Percentiles rank a stretch among this genome's conserved stretches.
Conservation (phyloP, 1,140 invertebrate species). For the Carcinoscorpius rotundicauda region DNA sequence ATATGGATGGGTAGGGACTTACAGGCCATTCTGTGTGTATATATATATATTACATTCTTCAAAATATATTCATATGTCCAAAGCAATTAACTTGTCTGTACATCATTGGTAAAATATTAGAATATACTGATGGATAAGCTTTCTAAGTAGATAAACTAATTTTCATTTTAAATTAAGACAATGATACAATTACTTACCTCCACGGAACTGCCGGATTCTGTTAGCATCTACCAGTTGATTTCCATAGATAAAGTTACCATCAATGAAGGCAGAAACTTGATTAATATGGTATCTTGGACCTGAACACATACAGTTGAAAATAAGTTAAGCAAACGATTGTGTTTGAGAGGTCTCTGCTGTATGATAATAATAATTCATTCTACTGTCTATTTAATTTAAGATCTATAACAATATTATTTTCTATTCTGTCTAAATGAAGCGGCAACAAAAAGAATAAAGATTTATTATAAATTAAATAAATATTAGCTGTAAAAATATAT, state of each 20-base stretch:
- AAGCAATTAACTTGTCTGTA: too few relatives aligned
- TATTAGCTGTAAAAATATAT: too few relatives aligned
- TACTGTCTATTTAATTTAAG: too few relatives aligned
- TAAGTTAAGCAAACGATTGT: too few relatives aligned
- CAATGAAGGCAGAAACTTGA: slow-evolving; percentile 38
- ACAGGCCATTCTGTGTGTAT: background rate
- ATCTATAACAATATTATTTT: too few relatives aligned
- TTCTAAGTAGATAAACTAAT: background rate
- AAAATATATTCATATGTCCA: background rate
- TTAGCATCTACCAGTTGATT: slow-evolving; percentile 35
- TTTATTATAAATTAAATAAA: too few relatives aligned
- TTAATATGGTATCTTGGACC: slow-evolving; percentile 40
- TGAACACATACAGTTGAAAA: slow-evolving; percentile 15
- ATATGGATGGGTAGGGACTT: too few relatives aligned
- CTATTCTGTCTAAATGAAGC: too few relatives aligned
- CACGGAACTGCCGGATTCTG: slow-evolving; percentile 34
- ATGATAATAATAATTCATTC: too few relatives aligned
- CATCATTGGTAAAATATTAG: too few relatives aligned
- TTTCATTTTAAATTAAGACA: background rate
- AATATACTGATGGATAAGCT: background rate
- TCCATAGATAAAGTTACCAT: slow-evolving; percentile 43
- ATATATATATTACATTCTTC: background rate
- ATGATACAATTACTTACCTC: slow-evolving; percentile 28
- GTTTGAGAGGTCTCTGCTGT: too few relatives aligned
- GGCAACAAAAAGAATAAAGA: too few relatives aligned